phyloP scores from a whole-genome alignment of 2,888 invertebrate genomes.

The Acanthopleura granulata region DNA sequence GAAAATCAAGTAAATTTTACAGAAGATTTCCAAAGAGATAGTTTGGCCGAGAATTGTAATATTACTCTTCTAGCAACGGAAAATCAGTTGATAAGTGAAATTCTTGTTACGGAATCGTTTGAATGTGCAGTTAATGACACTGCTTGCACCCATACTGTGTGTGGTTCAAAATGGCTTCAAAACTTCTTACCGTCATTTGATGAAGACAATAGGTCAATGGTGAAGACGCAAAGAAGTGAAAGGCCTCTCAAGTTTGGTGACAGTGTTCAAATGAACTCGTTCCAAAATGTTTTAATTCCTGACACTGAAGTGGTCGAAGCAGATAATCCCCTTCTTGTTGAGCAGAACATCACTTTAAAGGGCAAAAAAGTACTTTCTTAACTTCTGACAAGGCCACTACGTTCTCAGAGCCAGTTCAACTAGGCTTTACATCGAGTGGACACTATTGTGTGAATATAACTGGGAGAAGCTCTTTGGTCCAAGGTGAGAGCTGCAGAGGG shows the following conservation, averaged over 20 bases:
- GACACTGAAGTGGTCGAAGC: constrained; percentile 25
- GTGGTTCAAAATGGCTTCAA: constrained; percentile 11
- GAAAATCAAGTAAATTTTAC: not conserved
- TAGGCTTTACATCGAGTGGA: constrained; percentile 27
- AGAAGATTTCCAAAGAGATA: not conserved
- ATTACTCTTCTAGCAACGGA: not conserved
- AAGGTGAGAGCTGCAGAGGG: too few relatives aligned
- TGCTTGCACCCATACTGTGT: too few relatives aligned
- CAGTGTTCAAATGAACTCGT: constrained; percentile 21
- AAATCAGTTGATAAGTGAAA: not conserved
- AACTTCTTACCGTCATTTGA: not conserved
- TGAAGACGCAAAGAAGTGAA: constrained; percentile 7
- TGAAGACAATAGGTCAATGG: constrained; percentile 1
- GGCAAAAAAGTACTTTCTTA: constrained; percentile 21
- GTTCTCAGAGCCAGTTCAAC: constrained; percentile 24
- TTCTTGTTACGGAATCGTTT: not conserved
- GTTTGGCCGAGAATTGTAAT: not conserved
- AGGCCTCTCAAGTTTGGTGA: constrained; percentile 28
- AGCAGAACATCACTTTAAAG: constrained; percentile 27
- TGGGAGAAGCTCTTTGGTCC: too few relatives aligned
- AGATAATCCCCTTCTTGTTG: constrained; percentile 26
- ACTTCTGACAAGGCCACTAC: constrained; percentile 24
- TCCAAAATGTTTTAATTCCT: constrained; percentile 23
- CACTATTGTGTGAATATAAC: constrained; percentile 10
- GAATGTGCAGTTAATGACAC: too few relatives aligned